These are phyloP conservation scores for Sylvicapra grimmia DNA, from an alignment of 2,113 vertebrate species.

Conservation along the genomic window DNA sequence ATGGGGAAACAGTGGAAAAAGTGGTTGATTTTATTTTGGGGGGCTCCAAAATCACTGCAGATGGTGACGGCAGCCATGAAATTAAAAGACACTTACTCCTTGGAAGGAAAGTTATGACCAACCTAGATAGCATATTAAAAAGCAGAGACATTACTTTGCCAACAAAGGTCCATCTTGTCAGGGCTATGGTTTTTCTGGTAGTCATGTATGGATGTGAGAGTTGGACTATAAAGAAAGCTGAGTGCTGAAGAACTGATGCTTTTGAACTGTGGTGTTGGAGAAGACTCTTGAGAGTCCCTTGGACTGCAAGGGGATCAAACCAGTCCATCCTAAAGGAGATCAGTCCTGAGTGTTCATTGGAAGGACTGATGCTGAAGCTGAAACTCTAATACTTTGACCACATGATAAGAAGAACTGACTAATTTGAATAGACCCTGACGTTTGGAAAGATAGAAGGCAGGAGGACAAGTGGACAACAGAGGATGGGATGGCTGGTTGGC, in stretches of 20 bases:
- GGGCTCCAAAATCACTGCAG: not conserved
- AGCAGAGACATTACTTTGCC: not conserved
- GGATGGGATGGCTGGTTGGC: not conserved
- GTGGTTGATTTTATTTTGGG: not conserved
- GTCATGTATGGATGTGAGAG: not conserved
- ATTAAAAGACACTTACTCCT: not conserved
- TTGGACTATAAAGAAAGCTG: not conserved
- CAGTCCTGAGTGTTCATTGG: not conserved
- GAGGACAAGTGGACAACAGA: not conserved
- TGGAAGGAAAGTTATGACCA: not conserved
- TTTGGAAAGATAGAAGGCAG: not conserved
- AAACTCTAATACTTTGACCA: not conserved
- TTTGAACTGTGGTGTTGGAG: not conserved
- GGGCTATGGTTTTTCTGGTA: not conserved
- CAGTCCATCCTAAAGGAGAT: not conserved
- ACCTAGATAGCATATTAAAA: not conserved
- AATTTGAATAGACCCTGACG: not conserved
- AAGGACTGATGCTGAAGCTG: not conserved
- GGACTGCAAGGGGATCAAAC: not conserved
- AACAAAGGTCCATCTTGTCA: not conserved
- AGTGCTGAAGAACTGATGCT: not conserved
- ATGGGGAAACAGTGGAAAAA: not conserved
- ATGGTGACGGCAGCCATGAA: not conserved
- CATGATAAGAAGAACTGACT: not conserved
- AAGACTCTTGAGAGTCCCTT: not conserved